Conservation (phyloP, 1,140 invertebrate species). For the Pseudomyrmex dendroicus region DNA sequence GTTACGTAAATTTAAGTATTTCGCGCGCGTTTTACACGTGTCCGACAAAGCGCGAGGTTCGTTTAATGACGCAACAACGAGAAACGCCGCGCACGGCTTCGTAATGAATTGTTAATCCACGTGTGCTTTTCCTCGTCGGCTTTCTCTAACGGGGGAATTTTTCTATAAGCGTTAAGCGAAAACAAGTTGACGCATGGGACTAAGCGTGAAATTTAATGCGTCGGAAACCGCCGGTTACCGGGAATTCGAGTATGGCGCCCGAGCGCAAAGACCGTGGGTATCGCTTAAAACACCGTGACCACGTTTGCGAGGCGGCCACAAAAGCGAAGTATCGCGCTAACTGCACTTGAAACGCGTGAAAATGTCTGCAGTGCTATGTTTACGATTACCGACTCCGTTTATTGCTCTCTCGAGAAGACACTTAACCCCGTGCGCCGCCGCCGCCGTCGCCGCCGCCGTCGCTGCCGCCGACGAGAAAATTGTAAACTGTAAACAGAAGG, state of each 20-base stretch:
- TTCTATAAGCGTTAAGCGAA: background rate
- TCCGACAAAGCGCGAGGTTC: background rate
- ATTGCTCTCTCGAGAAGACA: constrained; percentile 38
- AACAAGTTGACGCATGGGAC: constrained; percentile 19
- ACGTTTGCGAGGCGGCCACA: constrained; percentile 51
- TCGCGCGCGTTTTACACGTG: background rate
- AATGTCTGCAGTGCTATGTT: constrained; percentile 60
- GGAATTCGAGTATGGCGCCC: constrained; percentile 25
- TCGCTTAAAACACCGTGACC: constrained; percentile 52
- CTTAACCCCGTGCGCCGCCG: constrained; percentile 50
- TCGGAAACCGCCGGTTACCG: constrained; percentile 46
- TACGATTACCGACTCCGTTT: constrained; percentile 62
- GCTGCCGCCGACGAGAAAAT: constrained; percentile 50
- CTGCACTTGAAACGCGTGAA: constrained; percentile 60
- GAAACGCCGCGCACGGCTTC: background rate
- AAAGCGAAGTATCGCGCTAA: constrained; percentile 60
- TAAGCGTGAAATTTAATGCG: constrained; percentile 53
- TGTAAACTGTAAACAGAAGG: constrained; percentile 66
- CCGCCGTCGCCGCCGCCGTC: background rate
- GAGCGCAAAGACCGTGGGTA: constrained; percentile 39
- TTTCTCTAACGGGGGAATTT: constrained; percentile 34
- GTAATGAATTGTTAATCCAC: background rate
- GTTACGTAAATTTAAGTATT: background rate
- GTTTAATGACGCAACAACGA: background rate
- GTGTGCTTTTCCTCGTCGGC: constrained; percentile 7